Percentiles rank a stretch among this genome's conserved stretches.
These are phyloP conservation scores for Drosophila nikananu DNA, from an alignment of 1,140 invertebrate species.

Conservation along the genomic window DNA sequence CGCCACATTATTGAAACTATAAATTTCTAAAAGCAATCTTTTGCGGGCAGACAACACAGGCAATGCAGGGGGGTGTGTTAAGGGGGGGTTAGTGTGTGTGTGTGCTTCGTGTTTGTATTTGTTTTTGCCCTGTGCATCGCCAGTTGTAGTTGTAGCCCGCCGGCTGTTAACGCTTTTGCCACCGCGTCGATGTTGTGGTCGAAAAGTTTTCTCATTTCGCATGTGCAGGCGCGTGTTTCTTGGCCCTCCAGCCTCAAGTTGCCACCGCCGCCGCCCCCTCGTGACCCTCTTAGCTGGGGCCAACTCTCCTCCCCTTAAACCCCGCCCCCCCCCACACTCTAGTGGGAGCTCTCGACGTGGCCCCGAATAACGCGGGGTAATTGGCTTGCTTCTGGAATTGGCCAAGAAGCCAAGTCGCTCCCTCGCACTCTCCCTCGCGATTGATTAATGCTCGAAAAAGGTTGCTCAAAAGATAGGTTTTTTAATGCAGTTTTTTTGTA, in stretches of 20 bases:
- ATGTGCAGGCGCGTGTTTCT: constrained; percentile 57
- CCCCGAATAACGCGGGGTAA: constrained; percentile 10
- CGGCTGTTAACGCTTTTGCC: constrained; percentile 49
- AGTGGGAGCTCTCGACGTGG: not conserved
- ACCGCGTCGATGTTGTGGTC: constrained; percentile 74
- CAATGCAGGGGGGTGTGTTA: constrained; percentile 1
- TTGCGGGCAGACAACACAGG: constrained; percentile 73
- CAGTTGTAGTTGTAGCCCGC: constrained; percentile 41
- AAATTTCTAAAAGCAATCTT: constrained; percentile 82
- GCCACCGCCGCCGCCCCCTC: not conserved
- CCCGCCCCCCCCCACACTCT: too few relatives aligned
- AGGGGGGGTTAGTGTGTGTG: not conserved
- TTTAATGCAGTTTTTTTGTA: too few relatives aligned
- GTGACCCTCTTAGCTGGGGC: constrained; percentile 1
- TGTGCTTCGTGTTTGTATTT: constrained; percentile 41
- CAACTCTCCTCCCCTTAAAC: not conserved
- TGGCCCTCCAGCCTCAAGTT: constrained; percentile 36
- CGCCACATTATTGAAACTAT: constrained; percentile 82
- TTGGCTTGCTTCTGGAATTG: constrained; percentile 14
- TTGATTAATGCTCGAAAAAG: not conserved
- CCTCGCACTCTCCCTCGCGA: not conserved
- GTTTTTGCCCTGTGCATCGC: constrained; percentile 51
- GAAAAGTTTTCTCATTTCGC: constrained; percentile 83
- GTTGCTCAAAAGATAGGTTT: not conserved
- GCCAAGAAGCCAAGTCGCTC: not conserved